Base-by-base conservation (phyloP, 2,888 invertebrate genomes). In the Chloroclystis v-ata region DNA sequence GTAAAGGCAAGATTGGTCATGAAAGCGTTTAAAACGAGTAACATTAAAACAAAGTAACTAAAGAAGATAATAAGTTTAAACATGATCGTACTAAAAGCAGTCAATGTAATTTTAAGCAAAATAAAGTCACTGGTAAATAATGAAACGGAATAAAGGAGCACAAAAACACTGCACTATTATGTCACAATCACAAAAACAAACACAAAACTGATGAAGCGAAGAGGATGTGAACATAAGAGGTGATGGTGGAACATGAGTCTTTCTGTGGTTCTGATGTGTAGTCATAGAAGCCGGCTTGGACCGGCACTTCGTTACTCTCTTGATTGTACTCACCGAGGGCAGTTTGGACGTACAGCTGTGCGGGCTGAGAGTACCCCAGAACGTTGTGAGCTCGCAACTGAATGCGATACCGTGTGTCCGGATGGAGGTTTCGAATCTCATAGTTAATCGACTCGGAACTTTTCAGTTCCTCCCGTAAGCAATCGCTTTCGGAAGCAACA, bases 371-470 rank as follows among this genome's bases (percentile, higher is more conserved):
- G 80, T 89, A 92, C 47, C 97, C 97, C 54, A 97, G 93, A 14
- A 91, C 84, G 78, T 98, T 98, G 76, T 94, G 94, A 33, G 97
- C 97, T 59, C 92, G 89, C 47, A 97, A 88, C 70, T 95, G 94
- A 67, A 96, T 92, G 69, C 91, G 92, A 88, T 98, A 97, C 58
- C 91, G 92, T 4, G 95, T 94, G 72, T 96, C 94, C 0, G 96
- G 92, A 43, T 87, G 86, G 12, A 98, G 89, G 10, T 89, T 82
- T 54, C 89, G 89, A 69, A 97, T 88, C 81, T 92, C 92, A 62
- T 90, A 91, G 52, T 81, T 89, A 44, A 92, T 91, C 47, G 92
- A 91, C 60, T 90, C 89, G 42, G 89, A 89, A 37, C 92, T 91
- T 59, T 90, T 90, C 28, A 91, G 81, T 49, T 92, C 90, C 49